These are phyloP conservation scores for Dascyllus trimaculatus DNA, from an alignment of 2,113 vertebrate genomes.

Conservation along the genomic window DNA sequence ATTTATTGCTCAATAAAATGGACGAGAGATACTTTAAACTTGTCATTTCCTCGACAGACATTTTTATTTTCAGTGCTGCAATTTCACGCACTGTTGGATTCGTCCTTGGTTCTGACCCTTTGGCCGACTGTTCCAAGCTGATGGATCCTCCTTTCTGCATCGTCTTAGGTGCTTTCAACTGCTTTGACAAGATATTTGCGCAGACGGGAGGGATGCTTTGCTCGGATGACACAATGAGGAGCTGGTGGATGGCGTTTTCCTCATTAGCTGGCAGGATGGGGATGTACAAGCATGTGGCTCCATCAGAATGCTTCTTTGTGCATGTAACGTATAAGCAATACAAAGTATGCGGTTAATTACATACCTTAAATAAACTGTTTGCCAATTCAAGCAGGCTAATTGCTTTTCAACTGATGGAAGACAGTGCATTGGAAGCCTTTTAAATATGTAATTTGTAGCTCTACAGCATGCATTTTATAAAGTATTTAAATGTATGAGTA, in stretches of 20 bases:
- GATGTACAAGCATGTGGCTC: constrained; percentile 18
- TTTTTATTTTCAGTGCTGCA: constrained; percentile 63
- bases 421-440: neutral
- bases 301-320: constrained; percentile 19
- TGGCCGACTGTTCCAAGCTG: constrained; percentile 34
- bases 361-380: constrained; percentile 50
- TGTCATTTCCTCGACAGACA: constrained; percentile 32
- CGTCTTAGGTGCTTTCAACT: constrained; percentile 34
- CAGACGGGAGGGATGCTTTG: constrained; percentile 52
- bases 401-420: constrained; percentile 2
- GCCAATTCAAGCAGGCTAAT: constrained; percentile 35
- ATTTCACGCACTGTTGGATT: constrained; percentile 65
- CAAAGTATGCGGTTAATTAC: constrained; percentile 44
- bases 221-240: constrained; percentile 51
- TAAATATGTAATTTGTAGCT: constrained; percentile 27
- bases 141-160: constrained; percentile 32
- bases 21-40: constrained; percentile 33
- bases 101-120: constrained; percentile 65
- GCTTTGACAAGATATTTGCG: constrained; percentile 49
- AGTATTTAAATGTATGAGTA: constrained; percentile 9
- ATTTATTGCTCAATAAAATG: constrained; percentile 33
- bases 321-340: constrained; percentile 38
- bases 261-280: constrained; percentile 52
- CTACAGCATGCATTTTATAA: neutral
- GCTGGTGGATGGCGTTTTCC: constrained; percentile 5